Base-by-base conservation (phyloP, 2,113 vertebrate genomes). In the Symphodus melops region DNA sequence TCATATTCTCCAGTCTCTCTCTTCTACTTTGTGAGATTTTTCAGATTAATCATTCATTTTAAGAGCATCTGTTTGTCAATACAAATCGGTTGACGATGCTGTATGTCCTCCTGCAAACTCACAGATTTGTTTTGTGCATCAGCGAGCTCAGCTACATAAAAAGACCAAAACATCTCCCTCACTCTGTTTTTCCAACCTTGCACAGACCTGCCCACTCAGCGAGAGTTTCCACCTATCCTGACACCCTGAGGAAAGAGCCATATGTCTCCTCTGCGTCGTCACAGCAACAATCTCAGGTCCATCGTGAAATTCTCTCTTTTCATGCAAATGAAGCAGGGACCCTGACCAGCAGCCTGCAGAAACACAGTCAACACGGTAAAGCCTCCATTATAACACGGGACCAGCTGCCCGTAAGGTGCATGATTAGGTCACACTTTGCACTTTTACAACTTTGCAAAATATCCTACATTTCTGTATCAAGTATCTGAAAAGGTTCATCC, bases 271-370 rank as follows among this genome's bases (percentile, higher is more conserved):
- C 75, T 10, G 72, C 63, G 48, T 87, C 23, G 85, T 88, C 82
- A 87, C 77, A 86, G 84, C 85, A 89, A 91, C 80, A 84, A 82
- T 83, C 80, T 86, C 80, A 49, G 67, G 72, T 78, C 72, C 81
- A 81, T 86, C 59, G 37, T 64, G 81, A 78, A 82, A 67, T 82
- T 79, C 67, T 79, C 72, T 68, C 69, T 75, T 83, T 58, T 79
- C 52, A 89, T 85, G 89, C 71, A 90, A 90, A 87, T 87, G 77
- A 85, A 46, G 25, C 53, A 33, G 44, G 63, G 61, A 83, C 51
- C 36, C 68, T 57, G 80, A 84, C 62, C 51, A 14, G 36, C 39
- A 39, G 14, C 57, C 64, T 46, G 52, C 59, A 77, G 68, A 67
- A 53, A 37, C 44, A 68, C 68, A 67, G 73, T 76, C 52, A 70